These are phyloP conservation scores for Podarcis lilfordi DNA, from an alignment of 2,797 vertebrate species.

Conservation along the genomic window DNA sequence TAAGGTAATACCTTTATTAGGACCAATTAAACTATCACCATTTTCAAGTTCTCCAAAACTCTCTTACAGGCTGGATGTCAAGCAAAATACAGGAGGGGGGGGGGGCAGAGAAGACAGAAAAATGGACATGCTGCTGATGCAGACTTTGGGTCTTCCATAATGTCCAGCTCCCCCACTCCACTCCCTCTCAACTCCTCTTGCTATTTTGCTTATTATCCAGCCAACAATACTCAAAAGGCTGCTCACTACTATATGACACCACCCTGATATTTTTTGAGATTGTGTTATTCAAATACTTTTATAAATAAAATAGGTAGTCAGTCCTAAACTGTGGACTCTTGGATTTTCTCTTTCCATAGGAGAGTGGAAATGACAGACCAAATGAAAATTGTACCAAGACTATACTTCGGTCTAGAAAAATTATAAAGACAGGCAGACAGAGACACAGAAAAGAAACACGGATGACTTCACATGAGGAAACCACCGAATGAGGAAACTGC, in stretches of 20 bases:
- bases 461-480: neutral
- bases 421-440: neutral
- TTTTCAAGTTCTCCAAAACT: neutral
- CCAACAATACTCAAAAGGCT: neutral
- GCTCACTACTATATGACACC: neutral
- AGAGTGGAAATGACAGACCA: neutral
- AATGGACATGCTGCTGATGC: neutral
- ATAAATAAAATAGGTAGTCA: too few relatives aligned
- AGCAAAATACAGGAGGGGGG: neutral
- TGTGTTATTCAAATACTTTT: too few relatives aligned
- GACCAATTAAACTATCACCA: neutral
- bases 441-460: neutral
- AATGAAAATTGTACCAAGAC: neutral
- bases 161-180: neutral
- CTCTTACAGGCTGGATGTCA: neutral
- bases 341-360: neutral
- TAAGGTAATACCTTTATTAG: neutral
- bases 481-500: neutral
- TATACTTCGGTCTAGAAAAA: neutral
- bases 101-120: neutral
- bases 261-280: too few relatives aligned
- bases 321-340: neutral
- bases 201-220: neutral
- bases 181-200: neutral
- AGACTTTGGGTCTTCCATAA: neutral